These are phyloP conservation scores for Harlomillsia oculata DNA, from an alignment of 1,140 invertebrate genomes.

Conservation along the genomic window DNA sequence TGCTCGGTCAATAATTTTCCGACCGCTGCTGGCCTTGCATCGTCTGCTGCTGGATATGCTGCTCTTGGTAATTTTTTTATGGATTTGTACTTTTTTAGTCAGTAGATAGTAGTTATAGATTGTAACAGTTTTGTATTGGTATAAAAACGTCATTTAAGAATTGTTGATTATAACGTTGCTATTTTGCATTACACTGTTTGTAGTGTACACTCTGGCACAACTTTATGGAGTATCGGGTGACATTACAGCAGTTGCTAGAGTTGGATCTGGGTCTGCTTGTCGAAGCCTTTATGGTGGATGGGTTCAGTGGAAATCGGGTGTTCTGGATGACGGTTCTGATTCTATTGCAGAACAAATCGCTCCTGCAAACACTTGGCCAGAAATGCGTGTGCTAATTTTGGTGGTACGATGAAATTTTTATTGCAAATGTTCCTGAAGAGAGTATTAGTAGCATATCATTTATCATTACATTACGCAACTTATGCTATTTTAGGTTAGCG, in stretches of 20 bases:
- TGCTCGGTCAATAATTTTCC: conserved; percentile 97
- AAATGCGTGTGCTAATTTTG: conserved; percentile 78
- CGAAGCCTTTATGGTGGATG: conserved; percentile 75
- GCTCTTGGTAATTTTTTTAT: conserved; percentile 66
- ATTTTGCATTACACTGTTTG: conserved; percentile 34
- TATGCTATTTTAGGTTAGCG: conserved; percentile 57
- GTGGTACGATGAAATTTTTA: conserved; percentile 54
- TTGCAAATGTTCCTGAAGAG: no score
- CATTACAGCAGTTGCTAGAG: conserved; percentile 69
- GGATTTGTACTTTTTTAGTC: neutral
- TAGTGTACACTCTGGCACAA: conserved; percentile 61
- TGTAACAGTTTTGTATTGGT: neutral
- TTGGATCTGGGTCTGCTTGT: conserved; percentile 89
- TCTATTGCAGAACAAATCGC: conserved; percentile 69
- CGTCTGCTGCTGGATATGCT: conserved; percentile 95
- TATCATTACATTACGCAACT: neutral
- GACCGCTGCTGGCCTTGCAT: conserved; percentile 93
- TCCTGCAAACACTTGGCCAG: conserved; percentile 71
- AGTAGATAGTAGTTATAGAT: neutral
- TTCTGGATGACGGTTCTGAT: conserved; percentile 59
- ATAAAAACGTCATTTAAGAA: conserved; percentile 3
- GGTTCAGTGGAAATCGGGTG: conserved; percentile 81
- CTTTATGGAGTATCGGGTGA: conserved; percentile 69
- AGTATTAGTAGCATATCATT: neutral
- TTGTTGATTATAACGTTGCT: conserved; percentile 5